These are phyloP conservation scores for Cerastis rubricosa DNA, from an alignment of 2,888 invertebrate species.

Conservation along the genomic window DNA sequence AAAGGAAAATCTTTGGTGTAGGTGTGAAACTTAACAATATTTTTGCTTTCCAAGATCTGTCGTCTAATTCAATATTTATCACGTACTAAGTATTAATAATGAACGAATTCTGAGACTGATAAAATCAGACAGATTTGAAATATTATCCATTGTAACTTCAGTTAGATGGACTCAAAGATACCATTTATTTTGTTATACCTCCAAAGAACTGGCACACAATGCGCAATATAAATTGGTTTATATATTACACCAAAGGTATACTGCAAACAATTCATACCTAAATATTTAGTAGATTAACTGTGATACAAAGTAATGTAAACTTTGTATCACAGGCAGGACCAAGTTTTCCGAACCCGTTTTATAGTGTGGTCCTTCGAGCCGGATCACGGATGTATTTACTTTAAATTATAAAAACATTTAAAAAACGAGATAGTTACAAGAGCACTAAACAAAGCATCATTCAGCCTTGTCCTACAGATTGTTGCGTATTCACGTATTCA, in stretches of 20 bases:
- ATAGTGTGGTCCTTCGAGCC: conserved; percentile 13
- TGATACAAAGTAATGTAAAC: too few relatives aligned
- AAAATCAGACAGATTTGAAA: conserved; percentile 13
- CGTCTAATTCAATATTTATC: not conserved
- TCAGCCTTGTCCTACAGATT: conserved; percentile 63
- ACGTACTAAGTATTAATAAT: not conserved
- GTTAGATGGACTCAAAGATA: conserved; percentile 38
- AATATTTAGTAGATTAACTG: not conserved
- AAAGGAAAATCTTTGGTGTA: not conserved
- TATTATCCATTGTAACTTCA: conserved; percentile 8
- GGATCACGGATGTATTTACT: not conserved
- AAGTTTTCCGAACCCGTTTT: not conserved
- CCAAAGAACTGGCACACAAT: not conserved
- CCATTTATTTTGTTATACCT: not conserved
- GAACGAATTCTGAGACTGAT: conserved; percentile 2
- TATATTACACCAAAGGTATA: not conserved
- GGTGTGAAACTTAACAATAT: not conserved
- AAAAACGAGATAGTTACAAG: conserved; percentile 9
- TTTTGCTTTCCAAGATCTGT: not conserved
- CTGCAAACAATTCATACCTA: not conserved
- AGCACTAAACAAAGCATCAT: conserved; percentile 42
- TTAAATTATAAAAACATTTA: not conserved
- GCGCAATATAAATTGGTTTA: conserved; percentile 1
- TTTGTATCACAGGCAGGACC: not conserved
- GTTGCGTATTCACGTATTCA: conserved; percentile 44